Percentiles rank a stretch among this genome's conserved stretches.
phyloP scores from a whole-genome alignment of 2,797 vertebrate species.

The Botia kubotai region DNA sequence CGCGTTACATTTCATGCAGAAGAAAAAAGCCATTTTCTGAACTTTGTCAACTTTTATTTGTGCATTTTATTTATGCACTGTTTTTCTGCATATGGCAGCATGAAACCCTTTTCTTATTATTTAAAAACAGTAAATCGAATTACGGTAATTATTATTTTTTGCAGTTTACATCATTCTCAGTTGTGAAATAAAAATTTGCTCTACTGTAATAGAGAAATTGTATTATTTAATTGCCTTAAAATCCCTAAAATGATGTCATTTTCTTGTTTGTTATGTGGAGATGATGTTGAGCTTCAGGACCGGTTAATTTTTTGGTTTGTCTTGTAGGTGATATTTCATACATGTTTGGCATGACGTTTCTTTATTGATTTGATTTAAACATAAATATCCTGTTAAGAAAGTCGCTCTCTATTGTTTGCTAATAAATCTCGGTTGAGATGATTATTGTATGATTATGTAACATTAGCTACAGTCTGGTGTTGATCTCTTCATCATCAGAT shows the following conservation, averaged over 20 bases:
- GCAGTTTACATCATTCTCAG: too few relatives aligned
- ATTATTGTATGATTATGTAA: background rate
- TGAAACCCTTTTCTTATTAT: too few relatives aligned
- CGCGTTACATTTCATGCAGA: background rate
- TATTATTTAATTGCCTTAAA: too few relatives aligned
- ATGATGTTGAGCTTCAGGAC: background rate
- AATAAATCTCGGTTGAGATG: background rate
- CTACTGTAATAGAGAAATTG: too few relatives aligned
- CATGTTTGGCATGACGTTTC: background rate
- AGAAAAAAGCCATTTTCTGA: background rate
- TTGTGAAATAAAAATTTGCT: too few relatives aligned
- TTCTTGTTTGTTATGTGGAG: background rate
- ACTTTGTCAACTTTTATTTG: background rate
- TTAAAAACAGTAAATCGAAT: too few relatives aligned
- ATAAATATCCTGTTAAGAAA: background rate
- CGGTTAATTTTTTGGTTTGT: background rate
- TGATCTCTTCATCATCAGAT: slow-evolving; percentile 70
- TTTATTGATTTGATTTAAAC: too few relatives aligned
- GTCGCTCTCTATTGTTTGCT: background rate
- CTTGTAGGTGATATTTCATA: too few relatives aligned
- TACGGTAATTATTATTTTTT: too few relatives aligned
- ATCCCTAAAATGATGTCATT: too few relatives aligned
- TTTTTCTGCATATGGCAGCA: too few relatives aligned
- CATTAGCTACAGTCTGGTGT: background rate
- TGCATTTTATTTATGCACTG: too few relatives aligned